phyloP scores from a whole-genome alignment of 2,888 invertebrate genomes.

The Agonum fuliginosum region DNA sequence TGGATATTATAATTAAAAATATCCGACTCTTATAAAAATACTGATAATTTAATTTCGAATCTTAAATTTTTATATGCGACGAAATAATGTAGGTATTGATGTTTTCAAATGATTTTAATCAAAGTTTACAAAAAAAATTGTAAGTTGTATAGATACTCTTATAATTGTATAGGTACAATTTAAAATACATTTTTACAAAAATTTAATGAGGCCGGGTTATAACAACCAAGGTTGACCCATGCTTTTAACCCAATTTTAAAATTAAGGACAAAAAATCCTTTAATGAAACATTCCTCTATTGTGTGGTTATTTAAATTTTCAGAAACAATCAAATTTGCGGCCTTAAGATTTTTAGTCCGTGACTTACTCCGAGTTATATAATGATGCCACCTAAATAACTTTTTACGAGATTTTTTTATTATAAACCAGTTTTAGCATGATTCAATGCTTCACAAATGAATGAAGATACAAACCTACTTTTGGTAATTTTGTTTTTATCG shows the following conservation, averaged over 20 bases:
- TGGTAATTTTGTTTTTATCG: conserved; percentile 9
- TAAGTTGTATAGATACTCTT: no score
- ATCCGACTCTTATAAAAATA: no score
- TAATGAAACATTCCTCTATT: conserved; percentile 1
- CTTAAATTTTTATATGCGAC: background rate
- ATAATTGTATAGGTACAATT: no score
- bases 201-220: background rate
- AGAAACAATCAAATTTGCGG: conserved; percentile 16
- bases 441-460: conserved; percentile 12
- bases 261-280: conserved; percentile 10
- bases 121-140: no score
- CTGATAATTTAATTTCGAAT: background rate
- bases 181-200: background rate
- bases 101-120: no score
- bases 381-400: background rate
- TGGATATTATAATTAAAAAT: no score
- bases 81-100: no score
- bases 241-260: conserved; percentile 23
- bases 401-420: background rate
- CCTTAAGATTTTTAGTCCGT: conserved; percentile 7
- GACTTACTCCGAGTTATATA: conserved; percentile 19
- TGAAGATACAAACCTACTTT: conserved; percentile 37
- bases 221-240: background rate
- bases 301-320: conserved; percentile 13
- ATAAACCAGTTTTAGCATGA: conserved; percentile 13